Conservation (phyloP, 2,113 vertebrate genomes). For the Sinocyclocheilus grahami region DNA sequence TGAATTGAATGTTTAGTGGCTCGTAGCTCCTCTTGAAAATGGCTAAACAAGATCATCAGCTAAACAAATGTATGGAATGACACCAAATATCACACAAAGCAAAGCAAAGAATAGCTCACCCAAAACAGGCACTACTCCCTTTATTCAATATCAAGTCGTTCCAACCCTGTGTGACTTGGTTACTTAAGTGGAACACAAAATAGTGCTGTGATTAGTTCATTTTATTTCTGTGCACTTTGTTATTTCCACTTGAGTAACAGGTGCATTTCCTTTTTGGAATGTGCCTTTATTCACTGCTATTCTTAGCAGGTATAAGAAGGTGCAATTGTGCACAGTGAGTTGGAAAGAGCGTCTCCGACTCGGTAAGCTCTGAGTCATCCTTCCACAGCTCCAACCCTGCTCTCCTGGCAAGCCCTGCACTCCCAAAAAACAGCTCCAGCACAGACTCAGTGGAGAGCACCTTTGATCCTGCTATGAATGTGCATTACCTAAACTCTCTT, state of each 20-base stretch:
- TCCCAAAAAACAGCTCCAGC: conserved; percentile 43
- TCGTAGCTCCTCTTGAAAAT: background rate
- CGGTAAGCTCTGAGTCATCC: conserved; percentile 74
- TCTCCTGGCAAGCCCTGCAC: conserved; percentile 60
- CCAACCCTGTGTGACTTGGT: background rate
- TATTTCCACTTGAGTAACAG: conserved; percentile 62
- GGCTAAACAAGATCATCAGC: background rate
- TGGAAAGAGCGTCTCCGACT: conserved; percentile 48
- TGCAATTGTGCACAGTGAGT: background rate
- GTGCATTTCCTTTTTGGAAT: conserved; percentile 63
- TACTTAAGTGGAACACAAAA: background rate
- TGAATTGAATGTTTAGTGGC: conserved; percentile 23
- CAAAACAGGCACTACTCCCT: background rate
- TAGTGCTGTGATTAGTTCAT: background rate
- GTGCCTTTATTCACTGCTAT: conserved; percentile 70
- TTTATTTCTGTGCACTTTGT: conserved; percentile 31
- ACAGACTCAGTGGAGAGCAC: background rate
- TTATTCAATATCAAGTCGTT: background rate
- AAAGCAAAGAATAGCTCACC: background rate
- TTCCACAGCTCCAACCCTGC: conserved; percentile 61
- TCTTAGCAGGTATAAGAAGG: conserved; percentile 59
- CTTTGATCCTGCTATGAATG: background rate
- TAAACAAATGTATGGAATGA: background rate
- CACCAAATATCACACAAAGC: background rate
- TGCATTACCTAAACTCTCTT: background rate